Evolutionary conservation across 2,797 vertebrate species (phyloP), one percentile per base, ranked within the genome.

Genomic region (Botia kubotai): DNA sequence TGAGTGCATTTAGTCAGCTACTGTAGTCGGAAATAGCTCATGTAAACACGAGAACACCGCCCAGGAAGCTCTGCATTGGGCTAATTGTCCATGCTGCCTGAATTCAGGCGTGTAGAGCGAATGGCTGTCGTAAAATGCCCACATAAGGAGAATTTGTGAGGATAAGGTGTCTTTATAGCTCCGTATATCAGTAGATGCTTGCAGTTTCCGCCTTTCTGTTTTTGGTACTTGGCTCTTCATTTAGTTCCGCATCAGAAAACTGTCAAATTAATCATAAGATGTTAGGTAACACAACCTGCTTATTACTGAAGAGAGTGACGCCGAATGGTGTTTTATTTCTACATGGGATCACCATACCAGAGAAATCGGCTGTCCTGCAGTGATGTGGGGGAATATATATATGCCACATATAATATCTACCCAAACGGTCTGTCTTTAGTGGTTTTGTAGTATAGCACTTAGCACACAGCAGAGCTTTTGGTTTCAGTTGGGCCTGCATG

Each of bases 401-500:
- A 17, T 6, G 23, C 17, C 19, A 26, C 12, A 8, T 12, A 21
- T 33, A 1, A 62, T 12, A 0, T 16, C 23, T 26, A 26, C 23
- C 23, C 23, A 26, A 26, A 26, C 23, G 23, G 23, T 26, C 1
- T 62, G 6, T 39, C 17, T 21, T 13, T 75, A 13, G 11, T 19
- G 23, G 43, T 65, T 65, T 3, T 76, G 3, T 12, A 1, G 53
- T 23, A n/a, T 3, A 1, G 17, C 16, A 17, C 4, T 1, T 50
- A 19, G 16, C 67, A 33, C 43, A 19, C 0, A 19, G 26, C 13
- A 46, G 4, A 43, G 29, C 52, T 52, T 43, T 55, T 50, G 67
- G 23, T 71, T 78, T 43, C 55, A 16, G 6, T 2, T 79, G 12
- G 46, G 36, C 17, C 43, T 79, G 77, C 69, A 55, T 63, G 16